Percentiles rank a stretch among this genome's conserved stretches.
These are phyloP conservation scores for Hirtodrosophila confusa DNA, from an alignment of 2,888 invertebrate species.

Conservation along the genomic window DNA sequence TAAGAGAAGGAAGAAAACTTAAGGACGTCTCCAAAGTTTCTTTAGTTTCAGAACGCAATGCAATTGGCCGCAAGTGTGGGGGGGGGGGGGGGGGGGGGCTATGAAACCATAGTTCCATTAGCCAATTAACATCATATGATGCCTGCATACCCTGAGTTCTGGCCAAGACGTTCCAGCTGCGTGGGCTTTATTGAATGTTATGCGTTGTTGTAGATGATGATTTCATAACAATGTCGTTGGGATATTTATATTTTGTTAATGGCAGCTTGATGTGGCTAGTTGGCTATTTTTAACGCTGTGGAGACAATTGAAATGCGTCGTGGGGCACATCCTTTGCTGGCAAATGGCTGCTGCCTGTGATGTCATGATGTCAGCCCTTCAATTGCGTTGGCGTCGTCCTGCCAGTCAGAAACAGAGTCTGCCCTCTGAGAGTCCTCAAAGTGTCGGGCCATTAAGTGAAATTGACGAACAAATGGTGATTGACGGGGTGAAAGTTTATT, in stretches of 20 bases:
- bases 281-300: constrained; percentile 29
- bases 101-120: too few relatives aligned
- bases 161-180: too few relatives aligned
- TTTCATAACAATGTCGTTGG: too few relatives aligned
- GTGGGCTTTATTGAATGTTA: too few relatives aligned
- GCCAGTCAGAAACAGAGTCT: background rate
- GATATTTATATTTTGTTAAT: constrained; percentile 43
- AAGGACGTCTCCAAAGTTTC: too few relatives aligned
- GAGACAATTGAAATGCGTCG: constrained; percentile 39
- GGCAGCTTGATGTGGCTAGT: constrained; percentile 35
- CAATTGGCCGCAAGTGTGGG: too few relatives aligned
- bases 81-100: too few relatives aligned
- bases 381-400: constrained; percentile 43
- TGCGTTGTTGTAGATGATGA: too few relatives aligned
- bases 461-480: constrained; percentile 22
- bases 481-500: background rate
- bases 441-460: constrained; percentile 27
- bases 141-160: too few relatives aligned
- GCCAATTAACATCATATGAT: too few relatives aligned
- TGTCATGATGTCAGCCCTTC: constrained; percentile 37
- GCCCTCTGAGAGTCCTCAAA: background rate
- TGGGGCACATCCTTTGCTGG: constrained; percentile 14
- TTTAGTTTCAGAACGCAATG: too few relatives aligned
- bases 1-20: too few relatives aligned
- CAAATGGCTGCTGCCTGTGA: constrained; percentile 25